Conservation (phyloP, 1,140 invertebrate genomes). For the Neodiprion pinetum region DNA sequence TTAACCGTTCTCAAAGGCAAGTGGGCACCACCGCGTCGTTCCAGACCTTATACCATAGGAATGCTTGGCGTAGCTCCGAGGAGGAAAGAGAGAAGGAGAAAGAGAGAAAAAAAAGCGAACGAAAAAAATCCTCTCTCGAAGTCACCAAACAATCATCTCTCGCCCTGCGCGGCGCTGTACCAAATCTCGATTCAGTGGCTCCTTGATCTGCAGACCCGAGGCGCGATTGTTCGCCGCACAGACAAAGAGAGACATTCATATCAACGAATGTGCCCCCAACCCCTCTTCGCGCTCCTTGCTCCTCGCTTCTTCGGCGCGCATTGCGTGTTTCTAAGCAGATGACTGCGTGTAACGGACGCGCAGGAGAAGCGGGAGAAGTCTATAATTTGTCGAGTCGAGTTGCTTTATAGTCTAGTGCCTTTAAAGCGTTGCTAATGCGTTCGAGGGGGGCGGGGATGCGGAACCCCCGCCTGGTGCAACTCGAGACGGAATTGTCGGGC, state of each 20-base stretch:
- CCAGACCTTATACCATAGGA: not conserved
- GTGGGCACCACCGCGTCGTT: conserved; percentile 6
- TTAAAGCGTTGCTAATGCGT: conserved; percentile 39
- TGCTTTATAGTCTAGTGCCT: conserved; percentile 30
- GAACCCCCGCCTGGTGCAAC: conserved; percentile 58
- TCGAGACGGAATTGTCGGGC: conserved; percentile 62
- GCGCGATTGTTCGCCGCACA: conserved; percentile 32
- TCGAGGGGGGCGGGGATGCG: conserved; percentile 21
- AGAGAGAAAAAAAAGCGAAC: not conserved
- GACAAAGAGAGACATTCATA: conserved; percentile 39
- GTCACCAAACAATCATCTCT: conserved; percentile 46
- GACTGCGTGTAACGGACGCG: conserved; percentile 52
- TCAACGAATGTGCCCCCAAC: conserved; percentile 18
- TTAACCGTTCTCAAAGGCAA: conserved; percentile 18
- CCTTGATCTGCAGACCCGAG: conserved; percentile 40
- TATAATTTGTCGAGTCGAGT: conserved; percentile 59
- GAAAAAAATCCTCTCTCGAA: conserved; percentile 41
- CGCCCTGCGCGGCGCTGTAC: conserved; percentile 30
- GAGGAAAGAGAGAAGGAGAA: not conserved
- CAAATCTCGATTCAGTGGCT: conserved; percentile 33
- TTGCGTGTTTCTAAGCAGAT: not conserved
- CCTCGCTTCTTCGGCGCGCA: conserved; percentile 26
- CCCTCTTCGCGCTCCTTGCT: not conserved
- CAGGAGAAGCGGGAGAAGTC: conserved; percentile 36
- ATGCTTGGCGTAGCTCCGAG: not conserved